These are phyloP conservation scores for Actinernus sp. DNA, from an alignment of 92 coral and sea anemone species.

Conservation along the genomic window DNA sequence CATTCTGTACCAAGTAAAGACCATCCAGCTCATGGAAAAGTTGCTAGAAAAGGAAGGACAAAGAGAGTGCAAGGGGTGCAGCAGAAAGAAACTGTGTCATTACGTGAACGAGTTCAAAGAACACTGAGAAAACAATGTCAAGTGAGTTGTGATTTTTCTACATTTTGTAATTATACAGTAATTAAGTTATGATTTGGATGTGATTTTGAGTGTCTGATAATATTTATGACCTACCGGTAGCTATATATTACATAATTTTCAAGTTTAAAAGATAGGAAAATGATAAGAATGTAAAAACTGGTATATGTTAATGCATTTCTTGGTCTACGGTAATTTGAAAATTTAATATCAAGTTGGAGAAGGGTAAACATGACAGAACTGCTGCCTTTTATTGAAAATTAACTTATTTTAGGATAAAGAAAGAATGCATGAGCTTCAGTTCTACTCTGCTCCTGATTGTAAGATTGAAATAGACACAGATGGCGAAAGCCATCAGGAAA, in stretches of 20 bases:
- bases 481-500: conserved; percentile 82
- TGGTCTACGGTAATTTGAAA: too few species aligned
- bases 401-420: conserved; percentile 11
- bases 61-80: conserved; percentile 32
- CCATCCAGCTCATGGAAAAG: conserved; percentile 16
- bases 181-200: too few species aligned
- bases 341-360: too few species aligned
- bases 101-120: conserved; percentile 70
- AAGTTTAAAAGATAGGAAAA: too few species aligned
- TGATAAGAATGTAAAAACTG: too few species aligned
- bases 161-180: not conserved
- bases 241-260: too few species aligned
- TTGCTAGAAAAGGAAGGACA: not conserved
- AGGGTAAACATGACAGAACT: too few species aligned
- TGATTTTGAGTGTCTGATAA: too few species aligned
- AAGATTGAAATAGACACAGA: conserved; percentile 49
- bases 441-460: conserved; percentile 72
- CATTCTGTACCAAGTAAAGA: conserved; percentile 18
- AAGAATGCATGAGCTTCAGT: conserved; percentile 55
- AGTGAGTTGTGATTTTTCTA: not conserved
- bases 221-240: too few species aligned
- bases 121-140: conserved; percentile 68
- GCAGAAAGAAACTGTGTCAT: conserved; percentile 41
- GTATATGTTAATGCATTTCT: too few species aligned
- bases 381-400: too few species aligned